Evolutionary conservation across 2,113 vertebrate genomes (phyloP).

Genomic region (Lutjanus erythropterus): DNA sequence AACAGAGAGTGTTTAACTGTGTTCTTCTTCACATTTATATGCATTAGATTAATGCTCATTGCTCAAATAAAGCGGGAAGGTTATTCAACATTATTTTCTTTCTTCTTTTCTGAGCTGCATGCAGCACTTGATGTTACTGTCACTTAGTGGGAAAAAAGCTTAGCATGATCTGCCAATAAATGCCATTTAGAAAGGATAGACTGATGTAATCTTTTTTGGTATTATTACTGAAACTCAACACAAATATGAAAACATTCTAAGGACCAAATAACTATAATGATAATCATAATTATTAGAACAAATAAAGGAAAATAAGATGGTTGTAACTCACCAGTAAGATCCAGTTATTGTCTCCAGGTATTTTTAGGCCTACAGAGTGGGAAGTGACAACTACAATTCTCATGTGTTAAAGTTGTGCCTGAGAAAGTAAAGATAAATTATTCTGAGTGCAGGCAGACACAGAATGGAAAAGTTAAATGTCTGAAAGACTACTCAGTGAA

Average conservation of each 20-base stretch:
- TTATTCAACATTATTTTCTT: constrained; percentile 6
- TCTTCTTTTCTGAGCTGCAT: neutral
- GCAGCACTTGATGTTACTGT: neutral
- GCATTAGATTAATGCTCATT: constrained; percentile 82
- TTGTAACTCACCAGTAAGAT: neutral
- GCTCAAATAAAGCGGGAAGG: constrained; percentile 64
- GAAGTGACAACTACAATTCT: neutral
- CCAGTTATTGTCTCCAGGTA: too few relatives aligned
- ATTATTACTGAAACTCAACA: neutral
- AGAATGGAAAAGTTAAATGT: neutral
- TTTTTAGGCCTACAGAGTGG: too few relatives aligned
- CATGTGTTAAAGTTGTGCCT: neutral
- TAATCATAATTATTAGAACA: neutral
- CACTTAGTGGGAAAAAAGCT: neutral
- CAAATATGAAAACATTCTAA: neutral
- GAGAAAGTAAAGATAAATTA: neutral
- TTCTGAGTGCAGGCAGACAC: neutral
- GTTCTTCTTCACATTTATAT: constrained; percentile 65
- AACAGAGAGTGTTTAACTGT: constrained; percentile 42
- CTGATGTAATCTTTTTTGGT: too few relatives aligned
- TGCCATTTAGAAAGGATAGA: too few relatives aligned
- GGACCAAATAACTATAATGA: neutral
- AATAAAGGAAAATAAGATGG: neutral
- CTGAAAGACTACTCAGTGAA: too few relatives aligned
- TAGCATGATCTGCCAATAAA: neutral